Evolutionary conservation across 2,113 vertebrate genomes (phyloP).

Genomic region (Clarias macrocephalus): DNA sequence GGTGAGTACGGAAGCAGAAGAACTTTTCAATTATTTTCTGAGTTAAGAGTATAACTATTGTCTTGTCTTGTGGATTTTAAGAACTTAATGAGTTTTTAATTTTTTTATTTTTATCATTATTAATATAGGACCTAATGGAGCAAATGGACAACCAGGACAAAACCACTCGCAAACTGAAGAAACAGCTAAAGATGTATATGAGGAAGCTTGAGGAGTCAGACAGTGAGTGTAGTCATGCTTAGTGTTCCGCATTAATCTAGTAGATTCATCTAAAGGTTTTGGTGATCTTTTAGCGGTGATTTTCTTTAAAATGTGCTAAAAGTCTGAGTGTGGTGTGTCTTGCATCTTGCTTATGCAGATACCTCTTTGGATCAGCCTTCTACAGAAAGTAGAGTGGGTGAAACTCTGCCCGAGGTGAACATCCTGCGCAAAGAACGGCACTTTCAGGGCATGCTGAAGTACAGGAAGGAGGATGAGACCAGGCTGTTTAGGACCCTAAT

Average conservation of each 20-base stretch:
- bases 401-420: slow-evolving; percentile 60
- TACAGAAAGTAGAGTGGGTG: slow-evolving; percentile 65
- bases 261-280: not conserved
- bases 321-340: slow-evolving; percentile 13
- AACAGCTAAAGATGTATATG: slow-evolving; percentile 87
- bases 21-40: not conserved
- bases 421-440: slow-evolving; percentile 93
- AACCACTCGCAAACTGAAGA: slow-evolving; percentile 88
- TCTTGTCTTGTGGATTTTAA: not conserved
- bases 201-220: slow-evolving; percentile 88
- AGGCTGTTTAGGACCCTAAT: slow-evolving; percentile 89
- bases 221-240: slow-evolving; percentile 70
- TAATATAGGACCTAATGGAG: slow-evolving; percentile 86
- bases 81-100: not conserved
- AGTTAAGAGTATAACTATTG: not conserved
- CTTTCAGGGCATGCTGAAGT: slow-evolving; percentile 94
- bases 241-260: not conserved
- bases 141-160: slow-evolving; percentile 92
- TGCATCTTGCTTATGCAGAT: slow-evolving; percentile 58
- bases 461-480: slow-evolving; percentile 85
- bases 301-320: not conserved
- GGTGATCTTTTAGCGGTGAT: not conserved
- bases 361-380: slow-evolving; percentile 80
- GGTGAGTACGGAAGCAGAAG: slow-evolving; percentile 73
- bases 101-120: not conserved